Conservation (phyloP, 2,797 vertebrate species). For the Danio albolineatus region DNA sequence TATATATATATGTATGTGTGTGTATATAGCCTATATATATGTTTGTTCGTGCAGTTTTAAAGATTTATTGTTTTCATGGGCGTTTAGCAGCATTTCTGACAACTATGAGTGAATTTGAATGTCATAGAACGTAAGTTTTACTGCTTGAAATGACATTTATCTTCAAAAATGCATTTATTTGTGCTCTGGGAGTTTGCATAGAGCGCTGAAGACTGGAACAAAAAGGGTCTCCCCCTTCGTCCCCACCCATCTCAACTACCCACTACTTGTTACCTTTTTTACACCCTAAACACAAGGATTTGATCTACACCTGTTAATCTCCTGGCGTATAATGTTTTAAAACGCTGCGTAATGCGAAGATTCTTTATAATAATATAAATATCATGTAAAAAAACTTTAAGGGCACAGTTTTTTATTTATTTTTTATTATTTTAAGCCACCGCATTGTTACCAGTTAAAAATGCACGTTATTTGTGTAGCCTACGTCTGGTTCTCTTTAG, state of each 20-base stretch:
- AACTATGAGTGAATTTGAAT: not conserved
- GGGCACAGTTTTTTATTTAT: too few species aligned
- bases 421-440: not conserved
- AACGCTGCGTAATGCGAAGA: not conserved
- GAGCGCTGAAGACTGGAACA: conserved; percentile 5
- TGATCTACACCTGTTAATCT: conserved; percentile 21
- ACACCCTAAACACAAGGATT: not conserved
- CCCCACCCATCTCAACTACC: conserved; percentile 13
- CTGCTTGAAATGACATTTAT: not conserved
- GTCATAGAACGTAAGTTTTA: not conserved
- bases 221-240: conserved; percentile 7
- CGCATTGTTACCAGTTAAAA: not conserved
- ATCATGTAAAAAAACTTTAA: too few species aligned
- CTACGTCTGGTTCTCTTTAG: not conserved
- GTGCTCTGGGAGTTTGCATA: not conserved
- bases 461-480: not conserved
- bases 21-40: too few species aligned
- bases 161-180: conserved; percentile 6
- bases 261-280: not conserved
- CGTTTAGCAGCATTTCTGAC: not conserved
- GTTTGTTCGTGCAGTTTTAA: not conserved
- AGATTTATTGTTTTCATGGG: not conserved
- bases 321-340: not conserved
- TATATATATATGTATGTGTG: not conserved
- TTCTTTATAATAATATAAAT: not conserved